Evolutionary conservation across 2,797 vertebrate genomes (phyloP), one percentile per base, ranked within the genome.

Genomic region (Gambelia wislizenii): DNA sequence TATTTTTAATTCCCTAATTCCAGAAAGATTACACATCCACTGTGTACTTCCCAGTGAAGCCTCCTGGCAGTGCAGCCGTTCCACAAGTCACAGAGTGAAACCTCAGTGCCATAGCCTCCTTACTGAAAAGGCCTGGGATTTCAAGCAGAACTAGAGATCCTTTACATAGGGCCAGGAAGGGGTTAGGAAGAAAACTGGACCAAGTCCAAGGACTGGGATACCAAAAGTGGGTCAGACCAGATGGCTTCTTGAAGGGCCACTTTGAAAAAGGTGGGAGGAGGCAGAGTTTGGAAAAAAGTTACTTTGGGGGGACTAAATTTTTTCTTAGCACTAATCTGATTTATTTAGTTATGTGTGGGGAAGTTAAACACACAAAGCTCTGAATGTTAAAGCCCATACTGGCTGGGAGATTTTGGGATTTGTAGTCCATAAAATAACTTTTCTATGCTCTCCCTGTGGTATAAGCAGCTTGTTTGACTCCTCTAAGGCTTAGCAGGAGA

Each of bases 381-480:
- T 67, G 64, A 67, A 5, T 33, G 64, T 67, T 67, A 33, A 59
- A 4, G 56, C 18, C 56, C 56, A 22, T 67, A 67, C 9, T 67
- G 22, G 7, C 3, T 39, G 36, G 25, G 74, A 4, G 12, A 27
- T 76, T 30, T 27, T 2, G 12, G 8, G n/a, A 14, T 4, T 72
- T 39, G 49, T 75, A 33, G 74, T 76, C 44, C 42, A 76, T 25
- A 75, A 44, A 44, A 2, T 27, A 25, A 44, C 39, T 42, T 10
- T 10, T 27, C 5, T 25, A 44, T 39, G 4, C 20, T 36, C n/a
- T 39, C 2, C 42, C 20, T 80, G 67, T 36, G 30, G 13, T 39
- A 2, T 74, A 72, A 91, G 69, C 75, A 90, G 74, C 0, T 74
- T 27, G 6, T 74, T 82, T 0, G 0, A 1, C 44, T 64, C 2